Evolutionary conservation across 2,888 invertebrate genomes (phyloP).

Genomic region (Elmis aenea): DNA sequence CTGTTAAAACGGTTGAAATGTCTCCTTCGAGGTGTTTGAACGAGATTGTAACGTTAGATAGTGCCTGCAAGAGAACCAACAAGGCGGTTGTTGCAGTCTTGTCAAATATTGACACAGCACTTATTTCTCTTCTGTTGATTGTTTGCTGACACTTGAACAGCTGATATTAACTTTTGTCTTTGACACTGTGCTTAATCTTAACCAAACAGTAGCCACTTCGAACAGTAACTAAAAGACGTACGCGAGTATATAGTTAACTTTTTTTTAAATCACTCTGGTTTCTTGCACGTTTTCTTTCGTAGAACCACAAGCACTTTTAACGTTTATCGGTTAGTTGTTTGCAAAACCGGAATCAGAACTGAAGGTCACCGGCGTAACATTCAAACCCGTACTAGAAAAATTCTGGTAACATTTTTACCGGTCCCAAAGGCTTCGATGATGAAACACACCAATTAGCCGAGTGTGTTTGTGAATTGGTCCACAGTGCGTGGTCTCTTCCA

Average conservation of each 20-base stretch:
- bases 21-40: too few species aligned
- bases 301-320: too few species aligned
- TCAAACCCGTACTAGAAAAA: conserved; percentile 16
- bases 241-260: too few species aligned
- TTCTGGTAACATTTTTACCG: conserved; percentile 13
- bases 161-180: conserved; percentile 29
- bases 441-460: not conserved
- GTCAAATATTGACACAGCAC: conserved; percentile 35
- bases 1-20: too few species aligned
- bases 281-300: too few species aligned
- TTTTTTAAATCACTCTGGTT: too few species aligned
- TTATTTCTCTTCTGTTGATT: conserved; percentile 30
- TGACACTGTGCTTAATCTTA: conserved; percentile 24
- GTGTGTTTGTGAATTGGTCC: conserved; percentile 4
- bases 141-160: conserved; percentile 27
- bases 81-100: conserved; percentile 23
- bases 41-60: too few species aligned
- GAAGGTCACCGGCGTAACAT: conserved; percentile 20
- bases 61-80: conserved; percentile 11
- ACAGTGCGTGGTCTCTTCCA: conserved; percentile 9
- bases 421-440: too few species aligned
- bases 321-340: conserved; percentile 21
- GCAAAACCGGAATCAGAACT: conserved; percentile 20
- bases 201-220: conserved; percentile 17
- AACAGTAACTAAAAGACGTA: too few species aligned